These are phyloP conservation scores for Ammodytes marinus DNA, from an alignment of 2,113 vertebrate genomes.

Conservation along the genomic window DNA sequence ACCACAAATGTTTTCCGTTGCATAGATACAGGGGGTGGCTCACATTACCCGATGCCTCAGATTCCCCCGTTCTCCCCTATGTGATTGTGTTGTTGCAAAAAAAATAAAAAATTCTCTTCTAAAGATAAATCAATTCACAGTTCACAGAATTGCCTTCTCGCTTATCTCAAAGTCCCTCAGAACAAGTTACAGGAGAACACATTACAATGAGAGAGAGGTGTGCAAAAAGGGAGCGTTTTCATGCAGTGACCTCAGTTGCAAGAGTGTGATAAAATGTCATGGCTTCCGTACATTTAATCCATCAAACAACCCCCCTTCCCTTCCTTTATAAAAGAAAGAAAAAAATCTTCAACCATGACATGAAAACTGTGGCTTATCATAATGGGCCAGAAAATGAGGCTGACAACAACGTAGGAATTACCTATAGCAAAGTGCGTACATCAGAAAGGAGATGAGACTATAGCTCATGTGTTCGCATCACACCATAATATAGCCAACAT, in stretches of 20 bases:
- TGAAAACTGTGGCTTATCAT: conserved; percentile 43
- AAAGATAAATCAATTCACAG: conserved; percentile 58
- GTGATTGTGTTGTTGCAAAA: conserved; percentile 23
- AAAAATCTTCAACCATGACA: not conserved
- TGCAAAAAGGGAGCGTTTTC: conserved; percentile 51
- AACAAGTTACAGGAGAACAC: conserved; percentile 38
- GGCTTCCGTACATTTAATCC: conserved; percentile 75
- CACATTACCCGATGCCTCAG: too few relatives aligned
- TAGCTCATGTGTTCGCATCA: conserved; percentile 17
- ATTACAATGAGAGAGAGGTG: conserved; percentile 38
- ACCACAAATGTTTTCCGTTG: too few relatives aligned
- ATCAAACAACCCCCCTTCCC: conserved; percentile 63
- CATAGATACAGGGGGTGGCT: too few relatives aligned
- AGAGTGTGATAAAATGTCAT: conserved; percentile 73
- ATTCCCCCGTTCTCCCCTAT: too few relatives aligned
- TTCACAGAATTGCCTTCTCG: conserved; percentile 44
- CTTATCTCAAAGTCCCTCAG: conserved; percentile 53
- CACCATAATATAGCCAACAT: conserved; percentile 37
- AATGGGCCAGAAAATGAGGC: conserved; percentile 41
- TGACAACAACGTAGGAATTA: conserved; percentile 42
- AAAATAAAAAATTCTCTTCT: too few relatives aligned
- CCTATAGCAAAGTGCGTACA: conserved; percentile 21
- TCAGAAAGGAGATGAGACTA: conserved; percentile 40
- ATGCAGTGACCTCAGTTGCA: conserved; percentile 57
- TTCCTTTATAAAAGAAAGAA: conserved; percentile 5